Evolutionary conservation across 2,888 invertebrate species (phyloP), one percentile per base, ranked within the genome.

Genomic region (Phasia obesa): DNA sequence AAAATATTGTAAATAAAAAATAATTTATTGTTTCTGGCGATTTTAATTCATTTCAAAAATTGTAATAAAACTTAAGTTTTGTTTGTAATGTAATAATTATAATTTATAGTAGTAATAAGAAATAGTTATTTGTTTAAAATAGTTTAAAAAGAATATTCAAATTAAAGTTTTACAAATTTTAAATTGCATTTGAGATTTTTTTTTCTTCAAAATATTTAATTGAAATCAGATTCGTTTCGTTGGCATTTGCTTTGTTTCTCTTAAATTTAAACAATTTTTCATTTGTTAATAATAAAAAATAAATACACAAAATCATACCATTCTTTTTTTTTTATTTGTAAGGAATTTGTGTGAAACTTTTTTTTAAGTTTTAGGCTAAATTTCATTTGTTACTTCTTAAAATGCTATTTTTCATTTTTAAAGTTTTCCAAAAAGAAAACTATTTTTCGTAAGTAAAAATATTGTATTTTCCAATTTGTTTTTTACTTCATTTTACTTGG

Each of bases 351-450:
- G 80, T 81, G 80, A 81, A 75, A 75, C 49, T 62, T 75, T 69
- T 62, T 75, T 69, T 74, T 17, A n/a, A 49, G 21, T 62, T 81
- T 69, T 81, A 75, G 75, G 75, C 69, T 75, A 81, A 80, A 44
- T 74, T 60, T 55, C 31, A 25, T 73, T 51, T 51, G 13, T 81
- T 57, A 31, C 23, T 64, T 62, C 25, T 73, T 47, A 76, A 76
- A 81, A 76, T 76, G 76, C 65, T 81, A 76, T 75, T 81, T 80
- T 73, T 60, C 17, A 25, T 17, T 73, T 73, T 80, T 74, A 71
- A 65, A 75, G 74, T 69, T 81, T 76, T 81, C 70, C 81, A 76
- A 81, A 53, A 64, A 60, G 64, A 81, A 76, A 76, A 76, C 81
- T 69, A 17, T 35, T 31, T 55, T 51, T 25, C 11, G 15, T 51